A percentile compares a stretch with the other conserved stretches of the same genome.
These are phyloP conservation scores for Sceliomorpha sp. DNA, from an alignment of 2,888 invertebrate species.

Conservation along the genomic window DNA sequence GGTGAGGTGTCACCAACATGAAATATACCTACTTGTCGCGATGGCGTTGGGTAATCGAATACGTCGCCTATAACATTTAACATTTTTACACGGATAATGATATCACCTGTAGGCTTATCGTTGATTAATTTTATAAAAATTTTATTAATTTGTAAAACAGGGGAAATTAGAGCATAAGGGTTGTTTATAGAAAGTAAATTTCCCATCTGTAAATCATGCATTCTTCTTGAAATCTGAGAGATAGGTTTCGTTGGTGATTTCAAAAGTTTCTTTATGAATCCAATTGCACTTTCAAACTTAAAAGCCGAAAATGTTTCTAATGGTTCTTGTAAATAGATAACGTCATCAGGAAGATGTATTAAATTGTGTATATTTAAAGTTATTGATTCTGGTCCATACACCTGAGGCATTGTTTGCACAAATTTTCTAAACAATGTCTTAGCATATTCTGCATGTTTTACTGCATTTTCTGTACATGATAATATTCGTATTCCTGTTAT, in stretches of 20 bases:
- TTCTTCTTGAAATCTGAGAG: slow-evolving; percentile 11
- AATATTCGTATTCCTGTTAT: slow-evolving; percentile 7
- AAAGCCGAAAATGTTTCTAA: slow-evolving; percentile 23
- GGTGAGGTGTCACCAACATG: too few relatives aligned
- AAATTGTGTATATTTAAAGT: slow-evolving; percentile 7
- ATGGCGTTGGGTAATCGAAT: background rate
- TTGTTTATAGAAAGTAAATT: background rate
- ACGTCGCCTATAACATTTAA: background rate
- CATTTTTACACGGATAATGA: background rate
- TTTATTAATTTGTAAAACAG: background rate
- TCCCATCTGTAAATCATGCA: slow-evolving; percentile 15
- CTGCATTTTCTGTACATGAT: slow-evolving; percentile 6
- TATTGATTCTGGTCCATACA: background rate
- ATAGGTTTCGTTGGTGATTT: slow-evolving; percentile 17
- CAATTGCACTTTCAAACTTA: slow-evolving; percentile 20
- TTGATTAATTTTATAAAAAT: background rate
- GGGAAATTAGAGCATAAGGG: slow-evolving; percentile 6
- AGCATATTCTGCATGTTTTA: slow-evolving; percentile 3
- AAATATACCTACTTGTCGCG: background rate
- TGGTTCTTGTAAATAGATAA: slow-evolving; percentile 1
- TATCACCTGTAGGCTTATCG: background rate
- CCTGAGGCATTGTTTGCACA: slow-evolving; percentile 3
- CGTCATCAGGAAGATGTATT: slow-evolving; percentile 18
- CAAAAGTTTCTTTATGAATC: slow-evolving; percentile 14
- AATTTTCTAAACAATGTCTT: slow-evolving; percentile 8